Evolutionary conservation across 2,888 invertebrate species (phyloP).

Genomic region (Caenorhabditis angaria): DNA sequence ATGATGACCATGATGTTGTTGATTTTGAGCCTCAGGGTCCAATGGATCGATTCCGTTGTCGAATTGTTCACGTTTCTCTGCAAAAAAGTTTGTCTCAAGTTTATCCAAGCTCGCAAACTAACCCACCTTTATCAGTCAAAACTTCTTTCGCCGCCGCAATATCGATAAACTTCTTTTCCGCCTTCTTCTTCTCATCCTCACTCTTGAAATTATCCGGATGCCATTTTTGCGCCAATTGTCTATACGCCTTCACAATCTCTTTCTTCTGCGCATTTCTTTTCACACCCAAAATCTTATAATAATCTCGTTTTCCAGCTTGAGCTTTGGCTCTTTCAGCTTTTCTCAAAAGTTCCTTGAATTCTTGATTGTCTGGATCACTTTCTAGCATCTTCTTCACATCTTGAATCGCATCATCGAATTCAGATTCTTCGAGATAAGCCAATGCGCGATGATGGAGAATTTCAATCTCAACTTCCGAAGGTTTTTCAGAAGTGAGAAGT

Average conservation of each 20-base stretch:
- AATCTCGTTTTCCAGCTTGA: constrained; percentile 90
- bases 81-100: constrained; percentile 69
- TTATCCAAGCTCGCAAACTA: neutral
- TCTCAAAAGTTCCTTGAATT: constrained; percentile 88
- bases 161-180: constrained; percentile 97
- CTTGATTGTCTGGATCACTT: constrained; percentile 81
- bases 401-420: constrained; percentile 86
- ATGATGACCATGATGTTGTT: constrained; percentile 72
- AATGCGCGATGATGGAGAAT: constrained; percentile 90
- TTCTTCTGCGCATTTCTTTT: constrained; percentile 86
- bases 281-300: constrained; percentile 94
- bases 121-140: constrained; percentile 77
- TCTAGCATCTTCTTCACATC: constrained; percentile 87
- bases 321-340: constrained; percentile 91
- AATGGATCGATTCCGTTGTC: constrained; percentile 95
- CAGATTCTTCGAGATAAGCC: constrained; percentile 89
- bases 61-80: constrained; percentile 90
- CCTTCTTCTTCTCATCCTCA: constrained; percentile 80
- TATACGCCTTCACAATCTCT: constrained; percentile 93
- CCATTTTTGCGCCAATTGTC: constrained; percentile 97
- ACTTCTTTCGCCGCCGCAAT: constrained; percentile 99
- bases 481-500: constrained; percentile 80
- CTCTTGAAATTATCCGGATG: constrained; percentile 93
- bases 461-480: too few relatives aligned
- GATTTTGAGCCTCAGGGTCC: constrained; percentile 82